These are phyloP conservation scores for Cynodonichthys magdalenae DNA, from an alignment of 2,797 vertebrate species.

Conservation along the genomic window DNA sequence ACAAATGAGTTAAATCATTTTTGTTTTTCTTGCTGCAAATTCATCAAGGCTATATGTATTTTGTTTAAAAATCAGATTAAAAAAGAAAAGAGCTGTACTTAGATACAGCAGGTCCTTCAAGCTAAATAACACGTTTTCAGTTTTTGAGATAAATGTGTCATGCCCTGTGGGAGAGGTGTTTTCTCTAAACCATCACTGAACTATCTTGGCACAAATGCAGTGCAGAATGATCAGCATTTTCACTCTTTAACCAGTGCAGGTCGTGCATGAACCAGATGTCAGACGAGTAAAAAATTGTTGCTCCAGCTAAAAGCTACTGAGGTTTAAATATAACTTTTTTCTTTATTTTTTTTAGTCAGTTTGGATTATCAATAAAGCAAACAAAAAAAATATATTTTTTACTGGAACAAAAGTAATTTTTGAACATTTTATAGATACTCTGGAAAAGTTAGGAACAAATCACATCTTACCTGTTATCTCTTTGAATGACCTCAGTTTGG, in stretches of 20 bases:
- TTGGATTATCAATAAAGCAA: background rate
- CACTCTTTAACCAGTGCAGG: too few relatives aligned
- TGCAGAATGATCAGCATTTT: slow-evolving; percentile 8
- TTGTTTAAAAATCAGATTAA: too few relatives aligned
- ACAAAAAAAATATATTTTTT: background rate
- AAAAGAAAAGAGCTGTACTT: too few relatives aligned
- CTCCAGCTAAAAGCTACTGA: too few relatives aligned
- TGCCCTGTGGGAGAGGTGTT: rapidly evolving
- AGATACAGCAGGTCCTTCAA: background rate
- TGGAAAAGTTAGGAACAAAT: too few relatives aligned
- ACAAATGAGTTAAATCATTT: too few relatives aligned
- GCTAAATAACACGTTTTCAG: background rate
- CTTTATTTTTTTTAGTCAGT: background rate
- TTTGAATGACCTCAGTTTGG: too few relatives aligned
- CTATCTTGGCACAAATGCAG: rapidly evolving
- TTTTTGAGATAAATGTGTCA: background rate
- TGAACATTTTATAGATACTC: too few relatives aligned
- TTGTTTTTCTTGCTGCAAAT: too few relatives aligned
- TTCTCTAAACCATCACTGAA: background rate
- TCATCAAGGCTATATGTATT: too few relatives aligned
- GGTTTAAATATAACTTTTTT: background rate
- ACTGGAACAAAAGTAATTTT: too few relatives aligned
- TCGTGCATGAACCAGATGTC: background rate
- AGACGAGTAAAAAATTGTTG: background rate
- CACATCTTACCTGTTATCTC: too few relatives aligned